phyloP scores from a whole-genome alignment of 2,113 vertebrate genomes.

The Rhombomys opimus region DNA sequence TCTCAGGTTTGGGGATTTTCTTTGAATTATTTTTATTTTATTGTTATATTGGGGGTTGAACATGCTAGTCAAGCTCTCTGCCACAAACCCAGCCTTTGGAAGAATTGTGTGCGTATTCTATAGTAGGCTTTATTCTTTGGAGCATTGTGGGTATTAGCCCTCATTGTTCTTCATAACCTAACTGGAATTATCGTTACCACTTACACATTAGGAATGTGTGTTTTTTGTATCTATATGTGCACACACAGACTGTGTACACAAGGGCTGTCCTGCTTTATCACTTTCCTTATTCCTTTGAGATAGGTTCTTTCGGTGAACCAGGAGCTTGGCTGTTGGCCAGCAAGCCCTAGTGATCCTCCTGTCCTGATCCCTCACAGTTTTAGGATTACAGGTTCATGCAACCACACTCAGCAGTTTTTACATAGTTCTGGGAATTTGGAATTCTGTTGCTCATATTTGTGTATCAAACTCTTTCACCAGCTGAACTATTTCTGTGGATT shows the following conservation, averaged over 20 bases:
- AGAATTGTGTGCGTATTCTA: not conserved
- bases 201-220: slow-evolving; percentile 28
- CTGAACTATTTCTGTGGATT: not conserved
- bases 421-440: not conserved
- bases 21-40: not conserved
- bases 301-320: not conserved
- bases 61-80: not conserved
- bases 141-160: not conserved
- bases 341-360: not conserved
- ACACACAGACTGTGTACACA: not conserved
- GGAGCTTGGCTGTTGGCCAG: not conserved
- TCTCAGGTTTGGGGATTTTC: not conserved
- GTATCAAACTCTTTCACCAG: not conserved
- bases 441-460: not conserved
- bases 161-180: slow-evolving; percentile 9
- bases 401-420: not conserved
- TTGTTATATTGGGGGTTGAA: not conserved
- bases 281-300: not conserved
- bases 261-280: not conserved
- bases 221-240: not conserved
- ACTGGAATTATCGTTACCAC: not conserved
- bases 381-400: not conserved
- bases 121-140: slow-evolving; percentile 25
- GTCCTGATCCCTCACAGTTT: not conserved
- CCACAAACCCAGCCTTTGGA: not conserved